Evolutionary conservation across 2,888 invertebrate species (phyloP).

Genomic region (Balanococcus diminutus): DNA sequence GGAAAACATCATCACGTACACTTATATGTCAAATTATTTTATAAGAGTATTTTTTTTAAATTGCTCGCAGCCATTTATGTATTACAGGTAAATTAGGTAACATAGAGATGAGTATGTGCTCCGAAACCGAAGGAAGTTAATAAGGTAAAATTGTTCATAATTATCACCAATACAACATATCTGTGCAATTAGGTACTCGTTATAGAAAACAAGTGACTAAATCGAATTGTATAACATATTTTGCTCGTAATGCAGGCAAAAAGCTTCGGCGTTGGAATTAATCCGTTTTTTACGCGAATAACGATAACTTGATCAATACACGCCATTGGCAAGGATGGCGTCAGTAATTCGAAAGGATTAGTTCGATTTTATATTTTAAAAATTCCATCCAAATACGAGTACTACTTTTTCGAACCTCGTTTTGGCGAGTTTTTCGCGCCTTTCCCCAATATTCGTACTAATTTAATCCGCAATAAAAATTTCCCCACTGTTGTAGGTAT

Average conservation of each 20-base stretch:
- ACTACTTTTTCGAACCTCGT: background rate
- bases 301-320: background rate
- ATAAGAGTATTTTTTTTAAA: no score
- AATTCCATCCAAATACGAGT: background rate
- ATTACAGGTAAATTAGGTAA: no score
- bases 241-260: background rate
- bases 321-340: background rate
- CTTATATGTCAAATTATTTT: background rate
- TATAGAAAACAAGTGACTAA: background rate
- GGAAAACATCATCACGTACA: background rate
- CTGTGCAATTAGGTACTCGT: background rate
- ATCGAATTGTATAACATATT: background rate
- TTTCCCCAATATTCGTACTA: background rate
- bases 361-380: background rate
- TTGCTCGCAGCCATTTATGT: no score
- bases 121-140: background rate
- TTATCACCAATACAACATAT: background rate
- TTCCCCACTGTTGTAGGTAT: background rate
- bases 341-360: background rate
- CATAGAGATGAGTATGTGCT: background rate
- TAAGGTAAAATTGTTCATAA: background rate
- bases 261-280: background rate
- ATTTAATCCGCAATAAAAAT: background rate
- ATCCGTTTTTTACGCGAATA: background rate
- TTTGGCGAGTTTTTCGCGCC: background rate